Evolutionary conservation across 2,797 vertebrate species (phyloP).

Genomic region (Fundulus diaphanus): DNA sequence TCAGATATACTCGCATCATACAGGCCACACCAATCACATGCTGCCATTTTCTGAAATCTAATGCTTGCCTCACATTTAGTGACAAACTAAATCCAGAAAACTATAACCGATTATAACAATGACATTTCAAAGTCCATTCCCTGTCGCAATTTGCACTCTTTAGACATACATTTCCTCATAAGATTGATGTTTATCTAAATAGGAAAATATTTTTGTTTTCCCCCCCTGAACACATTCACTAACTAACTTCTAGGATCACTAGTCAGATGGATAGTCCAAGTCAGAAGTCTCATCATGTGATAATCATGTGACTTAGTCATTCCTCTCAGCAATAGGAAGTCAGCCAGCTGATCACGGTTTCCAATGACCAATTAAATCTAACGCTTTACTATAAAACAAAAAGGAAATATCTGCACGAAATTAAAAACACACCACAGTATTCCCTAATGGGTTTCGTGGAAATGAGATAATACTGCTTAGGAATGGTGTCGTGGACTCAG

Average conservation of each 20-base stretch:
- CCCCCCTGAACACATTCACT: neutral
- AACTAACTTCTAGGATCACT: neutral
- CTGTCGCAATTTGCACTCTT: neutral
- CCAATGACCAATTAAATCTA: neutral
- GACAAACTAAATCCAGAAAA: conserved; percentile 13
- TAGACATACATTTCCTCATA: neutral
- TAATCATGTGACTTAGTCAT: conserved; percentile 73
- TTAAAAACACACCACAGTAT: neutral
- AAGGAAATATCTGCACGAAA: neutral
- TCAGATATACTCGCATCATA: conserved; percentile 1
- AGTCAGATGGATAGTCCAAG: conserved; percentile 22
- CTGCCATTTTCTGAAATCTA: neutral
- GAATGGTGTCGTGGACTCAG: neutral
- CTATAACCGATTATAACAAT: conserved; percentile 5
- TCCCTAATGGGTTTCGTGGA: neutral
- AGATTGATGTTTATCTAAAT: neutral
- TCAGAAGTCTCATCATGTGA: conserved; percentile 72
- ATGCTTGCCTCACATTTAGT: neutral
- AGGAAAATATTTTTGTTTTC: neutral
- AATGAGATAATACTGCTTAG: neutral
- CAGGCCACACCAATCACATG: conserved; percentile 4
- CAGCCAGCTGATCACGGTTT: conserved; percentile 43
- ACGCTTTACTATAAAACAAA: neutral
- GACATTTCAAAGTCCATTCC: conserved; percentile 21
- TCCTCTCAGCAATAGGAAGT: conserved; percentile 67